phyloP scores from a whole-genome alignment of 2,113 vertebrate genomes.

The Toxotes chatareus region DNA sequence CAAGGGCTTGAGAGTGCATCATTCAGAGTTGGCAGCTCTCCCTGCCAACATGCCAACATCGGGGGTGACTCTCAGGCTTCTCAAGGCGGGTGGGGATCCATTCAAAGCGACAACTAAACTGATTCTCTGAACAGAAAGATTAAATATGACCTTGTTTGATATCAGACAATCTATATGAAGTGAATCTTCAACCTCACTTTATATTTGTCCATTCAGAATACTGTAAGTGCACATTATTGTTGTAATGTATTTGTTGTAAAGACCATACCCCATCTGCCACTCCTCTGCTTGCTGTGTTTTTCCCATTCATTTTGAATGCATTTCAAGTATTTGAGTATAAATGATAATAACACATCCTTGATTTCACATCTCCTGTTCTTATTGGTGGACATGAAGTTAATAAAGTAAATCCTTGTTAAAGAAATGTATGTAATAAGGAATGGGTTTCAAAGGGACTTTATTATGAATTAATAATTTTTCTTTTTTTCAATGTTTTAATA shows the following conservation, averaged over 20 bases:
- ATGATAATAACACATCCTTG: not conserved
- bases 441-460: not conserved
- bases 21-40: conserved; percentile 55
- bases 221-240: not conserved
- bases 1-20: conserved; percentile 47
- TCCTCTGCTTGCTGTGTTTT: not conserved
- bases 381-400: not conserved
- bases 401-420: not conserved
- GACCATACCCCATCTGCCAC: not conserved
- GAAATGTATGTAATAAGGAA: not conserved
- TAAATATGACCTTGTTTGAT: not conserved
- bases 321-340: not conserved
- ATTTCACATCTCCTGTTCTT: not conserved
- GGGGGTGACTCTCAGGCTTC: conserved; percentile 29
- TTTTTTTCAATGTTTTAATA: not conserved
- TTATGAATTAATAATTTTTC: not conserved
- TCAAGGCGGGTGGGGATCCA: not conserved
- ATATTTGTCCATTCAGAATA: not conserved
- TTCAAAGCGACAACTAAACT: conserved; percentile 12
- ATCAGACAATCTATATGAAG: not conserved
- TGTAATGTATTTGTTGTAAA: not conserved
- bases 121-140: not conserved
- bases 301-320: not conserved
- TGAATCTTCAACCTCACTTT: not conserved
- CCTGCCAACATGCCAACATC: conserved; percentile 39